phyloP scores from a whole-genome alignment of 2,888 invertebrate genomes.

The Choristoneura rosaceana region DNA sequence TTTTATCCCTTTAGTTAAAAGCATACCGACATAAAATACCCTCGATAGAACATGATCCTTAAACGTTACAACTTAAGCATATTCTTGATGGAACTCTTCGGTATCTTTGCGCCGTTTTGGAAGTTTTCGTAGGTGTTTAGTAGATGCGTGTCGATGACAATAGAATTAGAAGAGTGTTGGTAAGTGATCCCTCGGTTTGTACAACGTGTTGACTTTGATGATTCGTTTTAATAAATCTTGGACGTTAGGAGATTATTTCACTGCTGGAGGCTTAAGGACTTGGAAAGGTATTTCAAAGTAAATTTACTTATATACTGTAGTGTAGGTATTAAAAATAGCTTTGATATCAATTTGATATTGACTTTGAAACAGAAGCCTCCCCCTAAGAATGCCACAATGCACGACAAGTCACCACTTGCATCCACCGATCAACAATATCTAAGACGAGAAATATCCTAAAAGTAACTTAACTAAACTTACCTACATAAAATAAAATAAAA shows the following conservation, averaged over 20 bases:
- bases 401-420: no score
- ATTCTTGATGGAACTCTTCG: constrained; percentile 32
- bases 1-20: constrained; percentile 76
- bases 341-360: no score
- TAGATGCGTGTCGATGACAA: constrained; percentile 80
- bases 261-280: constrained; percentile 9
- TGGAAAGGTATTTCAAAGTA: background rate
- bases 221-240: constrained; percentile 73
- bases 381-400: no score
- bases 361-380: no score
- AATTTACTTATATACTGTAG: background rate
- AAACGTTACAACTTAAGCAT: constrained; percentile 30
- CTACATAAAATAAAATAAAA: no score
- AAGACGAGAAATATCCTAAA: no score
- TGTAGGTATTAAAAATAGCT: no score
- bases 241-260: constrained; percentile 66
- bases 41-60: background rate
- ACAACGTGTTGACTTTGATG: constrained; percentile 74
- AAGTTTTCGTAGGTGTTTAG: constrained; percentile 57
- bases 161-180: constrained; percentile 79
- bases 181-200: constrained; percentile 77
- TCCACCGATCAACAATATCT: no score
- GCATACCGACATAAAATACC: constrained; percentile 63
- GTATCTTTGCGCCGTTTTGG: constrained; percentile 47
- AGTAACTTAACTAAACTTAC: no score